Percentiles rank a stretch among this genome's conserved stretches.
These are phyloP conservation scores for Axea sp. DNA, from an alignment of 2,888 invertebrate genomes.

Conservation along the genomic window DNA sequence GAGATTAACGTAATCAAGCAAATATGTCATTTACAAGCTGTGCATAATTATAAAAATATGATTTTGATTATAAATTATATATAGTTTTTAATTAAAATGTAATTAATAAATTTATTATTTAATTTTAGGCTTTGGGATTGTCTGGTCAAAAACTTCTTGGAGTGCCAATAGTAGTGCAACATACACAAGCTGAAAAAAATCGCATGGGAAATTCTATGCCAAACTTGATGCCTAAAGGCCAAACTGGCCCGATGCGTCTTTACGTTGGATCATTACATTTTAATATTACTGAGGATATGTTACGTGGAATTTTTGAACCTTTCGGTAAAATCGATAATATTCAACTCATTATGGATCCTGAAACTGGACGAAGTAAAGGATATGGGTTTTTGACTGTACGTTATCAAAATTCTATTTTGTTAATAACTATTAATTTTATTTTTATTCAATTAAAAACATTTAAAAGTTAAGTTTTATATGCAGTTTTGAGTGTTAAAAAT, in stretches of 20 bases:
- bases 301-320: conserved; percentile 98
- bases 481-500: too few relatives aligned
- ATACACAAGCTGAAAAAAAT: conserved; percentile 97
- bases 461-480: too few relatives aligned
- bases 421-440: too few relatives aligned
- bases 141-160: conserved; percentile 97
- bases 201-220: conserved; percentile 93
- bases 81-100: too few relatives aligned
- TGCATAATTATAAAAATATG: too few relatives aligned
- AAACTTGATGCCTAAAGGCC: conserved; percentile 91
- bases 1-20: too few relatives aligned
- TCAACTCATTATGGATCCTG: conserved; percentile 96
- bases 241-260: conserved; percentile 96
- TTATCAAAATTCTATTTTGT: conserved; percentile 63
- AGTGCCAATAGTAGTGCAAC: conserved; percentile 98
- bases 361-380: conserved; percentile 96
- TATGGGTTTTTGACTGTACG: conserved; percentile 98
- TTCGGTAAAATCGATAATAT: conserved; percentile 98
- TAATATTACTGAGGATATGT: conserved; percentile 99
- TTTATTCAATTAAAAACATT: conserved; percentile 3
- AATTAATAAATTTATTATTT: conserved; percentile 61
- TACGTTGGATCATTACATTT: conserved; percentile 99
- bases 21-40: too few relatives aligned
- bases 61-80: too few relatives aligned
- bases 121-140: conserved; percentile 91